Evolutionary conservation across 1,140 invertebrate species (phyloP).

Genomic region (Dryas iulia): DNA sequence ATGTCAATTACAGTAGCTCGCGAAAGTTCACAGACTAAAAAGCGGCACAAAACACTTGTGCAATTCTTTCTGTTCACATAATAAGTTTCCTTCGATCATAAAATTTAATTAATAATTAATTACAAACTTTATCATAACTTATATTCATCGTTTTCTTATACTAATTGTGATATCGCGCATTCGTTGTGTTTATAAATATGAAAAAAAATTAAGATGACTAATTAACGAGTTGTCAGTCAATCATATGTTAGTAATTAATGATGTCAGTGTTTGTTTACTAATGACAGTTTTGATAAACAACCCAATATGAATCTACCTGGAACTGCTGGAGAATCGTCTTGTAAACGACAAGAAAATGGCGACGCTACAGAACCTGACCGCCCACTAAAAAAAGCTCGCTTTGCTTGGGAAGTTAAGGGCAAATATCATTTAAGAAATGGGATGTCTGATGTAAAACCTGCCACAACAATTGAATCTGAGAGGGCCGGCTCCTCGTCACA

Average conservation of each 20-base stretch:
- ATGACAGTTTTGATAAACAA: slow-evolving; percentile 51
- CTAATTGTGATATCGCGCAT: not conserved
- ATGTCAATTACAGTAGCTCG: not conserved
- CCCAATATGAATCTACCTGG: slow-evolving; percentile 61
- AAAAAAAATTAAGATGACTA: slow-evolving; percentile 42
- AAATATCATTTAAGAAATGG: slow-evolving; percentile 82
- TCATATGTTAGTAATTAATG: slow-evolving; percentile 77
- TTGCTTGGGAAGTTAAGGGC: slow-evolving; percentile 84
- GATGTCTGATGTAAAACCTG: slow-evolving; percentile 39
- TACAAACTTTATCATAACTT: not conserved
- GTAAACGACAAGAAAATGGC: slow-evolving; percentile 77
- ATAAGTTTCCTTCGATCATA: slow-evolving; percentile 10
- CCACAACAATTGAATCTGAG: slow-evolving; percentile 32
- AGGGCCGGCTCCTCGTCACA: slow-evolving; percentile 46
- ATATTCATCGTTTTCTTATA: not conserved
- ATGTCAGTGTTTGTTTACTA: slow-evolving; percentile 78
- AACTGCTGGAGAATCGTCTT: slow-evolving; percentile 64
- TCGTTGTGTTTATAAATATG: slow-evolving; percentile 6
- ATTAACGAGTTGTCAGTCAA: slow-evolving; percentile 74
- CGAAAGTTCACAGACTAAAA: slow-evolving; percentile 12
- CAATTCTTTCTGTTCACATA: slow-evolving; percentile 17
- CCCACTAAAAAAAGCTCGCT: slow-evolving; percentile 83
- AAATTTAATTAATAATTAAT: not conserved
- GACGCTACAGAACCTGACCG: slow-evolving; percentile 76
- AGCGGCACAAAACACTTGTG: slow-evolving; percentile 8